These are phyloP conservation scores for Adelosebastes latens DNA, from an alignment of 2,797 vertebrate species.

Conservation along the genomic window DNA sequence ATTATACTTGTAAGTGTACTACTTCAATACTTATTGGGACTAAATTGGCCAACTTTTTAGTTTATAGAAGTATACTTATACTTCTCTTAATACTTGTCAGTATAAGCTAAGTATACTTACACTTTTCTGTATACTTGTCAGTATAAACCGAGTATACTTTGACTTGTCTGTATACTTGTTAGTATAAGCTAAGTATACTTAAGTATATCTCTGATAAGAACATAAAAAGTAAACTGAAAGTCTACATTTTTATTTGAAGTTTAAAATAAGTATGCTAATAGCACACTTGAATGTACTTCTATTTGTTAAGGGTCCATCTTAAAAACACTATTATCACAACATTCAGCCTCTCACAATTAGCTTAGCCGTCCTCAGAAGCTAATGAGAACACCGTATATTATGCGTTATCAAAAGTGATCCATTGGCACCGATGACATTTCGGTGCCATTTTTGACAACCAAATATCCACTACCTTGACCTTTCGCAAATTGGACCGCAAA, in stretches of 20 bases:
- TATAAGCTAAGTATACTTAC: rapidly evolving
- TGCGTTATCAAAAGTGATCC: constrained; percentile 70
- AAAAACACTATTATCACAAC: constrained; percentile 8
- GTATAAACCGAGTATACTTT: rapidly evolving
- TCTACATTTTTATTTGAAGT: rapidly evolving
- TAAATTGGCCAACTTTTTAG: no score
- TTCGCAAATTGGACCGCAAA: constrained; percentile 85
- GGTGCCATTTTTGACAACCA: constrained; percentile 81
- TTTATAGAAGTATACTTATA: no score
- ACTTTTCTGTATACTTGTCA: rapidly evolving
- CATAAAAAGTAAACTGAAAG: no score
- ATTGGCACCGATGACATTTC: constrained; percentile 85
- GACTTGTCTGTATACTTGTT: no score
- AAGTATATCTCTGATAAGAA: no score
- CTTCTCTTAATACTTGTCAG: no score
- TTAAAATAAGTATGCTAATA: no score
- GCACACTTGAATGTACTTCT: no score
- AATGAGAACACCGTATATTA: constrained; percentile 73
- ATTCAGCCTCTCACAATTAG: constrained; percentile 47
- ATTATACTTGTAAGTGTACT: no score
- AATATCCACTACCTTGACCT: constrained; percentile 85
- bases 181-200: no score
- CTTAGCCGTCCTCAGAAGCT: constrained; percentile 41
- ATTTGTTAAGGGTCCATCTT: constrained; percentile 2
- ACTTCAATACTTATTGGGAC: no score